A percentile compares a stretch with the other conserved stretches of the same genome.
Conservation (phyloP, 2,797 vertebrate species). For the Bovichtus diacanthus region DNA sequence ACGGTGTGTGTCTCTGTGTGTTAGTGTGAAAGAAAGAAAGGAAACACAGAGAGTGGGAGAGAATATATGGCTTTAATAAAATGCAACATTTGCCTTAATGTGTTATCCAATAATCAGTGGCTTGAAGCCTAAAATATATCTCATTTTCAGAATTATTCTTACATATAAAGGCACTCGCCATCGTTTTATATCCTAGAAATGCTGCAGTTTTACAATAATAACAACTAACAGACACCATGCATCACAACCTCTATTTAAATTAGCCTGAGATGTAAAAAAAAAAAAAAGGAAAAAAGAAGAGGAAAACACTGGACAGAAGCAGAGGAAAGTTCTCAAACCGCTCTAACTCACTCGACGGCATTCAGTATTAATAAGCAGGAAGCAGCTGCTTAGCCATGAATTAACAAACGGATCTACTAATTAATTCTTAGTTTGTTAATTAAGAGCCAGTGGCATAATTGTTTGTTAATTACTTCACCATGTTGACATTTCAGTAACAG, state of each 20-base stretch:
- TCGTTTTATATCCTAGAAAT: slow-evolving; percentile 11
- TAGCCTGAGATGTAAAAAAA: neutral
- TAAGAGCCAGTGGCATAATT: slow-evolving; percentile 58
- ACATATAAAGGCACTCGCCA: neutral
- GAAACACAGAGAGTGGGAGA: slow-evolving; percentile 12
- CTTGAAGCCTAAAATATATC: slow-evolving; percentile 36
- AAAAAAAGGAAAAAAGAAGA: neutral
- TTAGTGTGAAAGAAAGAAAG: slow-evolving; percentile 3
- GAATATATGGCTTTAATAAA: slow-evolving; percentile 59
- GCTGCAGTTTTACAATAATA: neutral
- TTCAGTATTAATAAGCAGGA: slow-evolving; percentile 41
- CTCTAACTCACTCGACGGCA: slow-evolving; percentile 8
- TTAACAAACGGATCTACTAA: slow-evolving; percentile 64
- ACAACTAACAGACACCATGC: neutral
- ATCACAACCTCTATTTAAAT: slow-evolving; percentile 5
- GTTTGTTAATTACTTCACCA: slow-evolving; percentile 54
- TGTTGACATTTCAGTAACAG: slow-evolving; percentile 56
- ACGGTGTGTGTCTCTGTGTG: slow-evolving; percentile 4
- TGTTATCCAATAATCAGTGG: slow-evolving; percentile 40
- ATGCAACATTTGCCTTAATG: slow-evolving; percentile 44
- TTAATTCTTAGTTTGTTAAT: slow-evolving; percentile 66
- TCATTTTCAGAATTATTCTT: slow-evolving; percentile 39
- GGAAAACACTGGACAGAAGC: neutral
- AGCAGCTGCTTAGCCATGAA: slow-evolving; percentile 52
- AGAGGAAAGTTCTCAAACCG: slow-evolving; percentile 9